Evolutionary conservation across 2,797 vertebrate genomes (phyloP).

Genomic region (Zenarchopterus dispar): DNA sequence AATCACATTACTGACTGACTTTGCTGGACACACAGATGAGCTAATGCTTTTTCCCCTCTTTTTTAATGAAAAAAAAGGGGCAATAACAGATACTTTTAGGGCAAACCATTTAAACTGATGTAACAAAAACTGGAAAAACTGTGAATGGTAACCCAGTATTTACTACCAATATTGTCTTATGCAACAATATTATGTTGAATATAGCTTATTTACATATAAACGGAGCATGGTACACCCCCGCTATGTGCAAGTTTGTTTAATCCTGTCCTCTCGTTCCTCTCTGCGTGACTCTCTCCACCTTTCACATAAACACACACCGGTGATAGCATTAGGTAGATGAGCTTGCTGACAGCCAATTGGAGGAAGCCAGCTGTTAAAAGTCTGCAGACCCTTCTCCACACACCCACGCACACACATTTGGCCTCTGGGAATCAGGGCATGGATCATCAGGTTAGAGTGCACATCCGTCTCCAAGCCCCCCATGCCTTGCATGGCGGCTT

Average conservation of each 20-base stretch:
- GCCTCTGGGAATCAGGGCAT: conserved; percentile 68
- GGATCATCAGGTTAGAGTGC: conserved; percentile 73
- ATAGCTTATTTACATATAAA: conserved; percentile 3
- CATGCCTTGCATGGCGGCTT: conserved; percentile 17
- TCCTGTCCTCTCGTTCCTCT: conserved; percentile 14
- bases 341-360: conserved; percentile 60
- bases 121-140: neutral
- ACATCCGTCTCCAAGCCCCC: conserved; percentile 59
- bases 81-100: neutral
- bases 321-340: conserved; percentile 56
- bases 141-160: neutral
- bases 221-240: neutral
- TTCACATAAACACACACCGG: conserved; percentile 56
- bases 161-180: conserved; percentile 1
- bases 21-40: no score
- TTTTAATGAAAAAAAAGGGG: neutral
- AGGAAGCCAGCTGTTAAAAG: conserved; percentile 68
- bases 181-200: neutral
- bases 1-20: no score
- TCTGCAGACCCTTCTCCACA: conserved; percentile 36
- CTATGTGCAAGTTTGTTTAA: conserved; percentile 6
- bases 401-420: conserved; percentile 20
- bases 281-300: conserved; percentile 21
- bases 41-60: no score
- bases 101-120: neutral